Percentiles rank a stretch among this genome's conserved stretches.
phyloP scores from a whole-genome alignment of 2,113 vertebrate genomes.

The Girardinichthys multiradiatus region DNA sequence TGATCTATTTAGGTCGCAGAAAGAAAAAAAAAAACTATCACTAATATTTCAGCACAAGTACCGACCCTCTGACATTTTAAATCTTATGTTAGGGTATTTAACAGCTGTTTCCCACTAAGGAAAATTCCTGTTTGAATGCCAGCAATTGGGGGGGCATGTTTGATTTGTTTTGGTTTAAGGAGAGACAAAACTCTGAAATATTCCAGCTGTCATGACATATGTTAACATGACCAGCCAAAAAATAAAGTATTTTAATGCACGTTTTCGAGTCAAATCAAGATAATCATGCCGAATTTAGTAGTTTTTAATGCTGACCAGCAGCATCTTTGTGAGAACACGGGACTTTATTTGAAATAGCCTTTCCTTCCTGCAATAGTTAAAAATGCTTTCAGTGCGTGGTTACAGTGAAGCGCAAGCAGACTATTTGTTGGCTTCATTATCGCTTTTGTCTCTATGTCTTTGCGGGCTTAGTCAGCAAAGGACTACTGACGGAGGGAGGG shows the following conservation, averaged over 20 bases:
- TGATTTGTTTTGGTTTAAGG: constrained; percentile 55
- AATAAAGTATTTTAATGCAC: too few relatives aligned
- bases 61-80: neutral
- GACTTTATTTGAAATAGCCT: neutral
- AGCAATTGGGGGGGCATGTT: constrained; percentile 13
- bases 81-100: neutral
- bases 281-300: neutral
- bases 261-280: constrained; percentile 12
- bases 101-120: neutral
- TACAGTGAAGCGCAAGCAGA: neutral
- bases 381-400: too few relatives aligned
- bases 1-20: too few relatives aligned
- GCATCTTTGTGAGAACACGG: neutral
- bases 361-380: neutral
- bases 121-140: neutral
- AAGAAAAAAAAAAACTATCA: too few relatives aligned
- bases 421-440: constrained; percentile 8
- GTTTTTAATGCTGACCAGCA: neutral
- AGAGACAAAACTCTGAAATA: neutral
- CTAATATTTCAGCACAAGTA: too few relatives aligned
- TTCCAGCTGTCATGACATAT: constrained; percentile 56
- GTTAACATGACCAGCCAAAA: constrained; percentile 4
- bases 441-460: constrained; percentile 55
- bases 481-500: constrained; percentile 60
- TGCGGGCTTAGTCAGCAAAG: constrained; percentile 63